Evolutionary conservation across 2,113 vertebrate species (phyloP).

Genomic region (Apteryx mantelli): DNA sequence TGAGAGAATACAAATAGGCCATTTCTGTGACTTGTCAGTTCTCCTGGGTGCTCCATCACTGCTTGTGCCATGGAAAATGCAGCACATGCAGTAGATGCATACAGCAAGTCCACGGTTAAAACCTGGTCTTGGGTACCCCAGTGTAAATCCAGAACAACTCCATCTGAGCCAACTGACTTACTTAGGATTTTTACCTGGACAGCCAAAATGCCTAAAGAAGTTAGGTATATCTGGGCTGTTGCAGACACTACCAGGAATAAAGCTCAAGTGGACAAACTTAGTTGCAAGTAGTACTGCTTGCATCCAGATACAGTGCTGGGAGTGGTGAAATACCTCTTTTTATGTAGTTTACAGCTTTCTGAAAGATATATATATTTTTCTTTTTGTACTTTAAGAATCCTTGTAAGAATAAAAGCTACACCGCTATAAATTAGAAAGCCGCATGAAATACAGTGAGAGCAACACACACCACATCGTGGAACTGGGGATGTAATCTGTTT

Average conservation of each 20-base stretch:
- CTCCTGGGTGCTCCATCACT: background rate
- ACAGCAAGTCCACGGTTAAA: background rate
- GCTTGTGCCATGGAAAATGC: conserved; percentile 2
- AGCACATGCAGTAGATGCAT: background rate
- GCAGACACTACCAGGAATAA: background rate
- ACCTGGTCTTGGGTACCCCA: background rate
- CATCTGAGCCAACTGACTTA: background rate
- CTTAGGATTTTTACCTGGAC: conserved; percentile 20
- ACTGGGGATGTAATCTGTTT: conserved; percentile 46
- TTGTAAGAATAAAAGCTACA: background rate
- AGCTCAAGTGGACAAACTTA: background rate
- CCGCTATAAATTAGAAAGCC: background rate
- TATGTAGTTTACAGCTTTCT: background rate
- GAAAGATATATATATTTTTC: background rate
- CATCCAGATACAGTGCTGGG: background rate
- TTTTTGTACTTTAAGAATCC: background rate
- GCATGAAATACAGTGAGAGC: background rate
- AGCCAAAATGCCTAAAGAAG: background rate
- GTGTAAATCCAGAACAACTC: background rate
- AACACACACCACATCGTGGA: background rate
- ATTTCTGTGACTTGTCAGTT: background rate
- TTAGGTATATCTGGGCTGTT: background rate
- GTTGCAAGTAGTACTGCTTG: background rate
- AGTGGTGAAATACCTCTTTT: background rate
- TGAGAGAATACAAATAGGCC: background rate